Evolutionary conservation across 2,888 invertebrate genomes (phyloP), one percentile per base, ranked within the genome.

Genomic region (Drosophila affinis): DNA sequence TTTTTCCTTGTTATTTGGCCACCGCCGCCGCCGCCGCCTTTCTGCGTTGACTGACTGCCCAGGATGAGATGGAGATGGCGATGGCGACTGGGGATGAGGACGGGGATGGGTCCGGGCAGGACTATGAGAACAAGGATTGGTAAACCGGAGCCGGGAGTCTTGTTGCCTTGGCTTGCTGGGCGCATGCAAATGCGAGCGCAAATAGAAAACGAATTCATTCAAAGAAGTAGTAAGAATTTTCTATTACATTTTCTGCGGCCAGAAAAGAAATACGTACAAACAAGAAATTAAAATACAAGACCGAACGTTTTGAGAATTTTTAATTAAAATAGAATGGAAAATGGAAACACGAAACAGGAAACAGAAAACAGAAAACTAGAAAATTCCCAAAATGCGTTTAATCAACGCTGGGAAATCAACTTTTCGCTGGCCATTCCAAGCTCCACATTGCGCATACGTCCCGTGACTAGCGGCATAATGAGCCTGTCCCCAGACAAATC

Each of bases 141-240:
- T 72, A 68, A 76, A 71, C 61, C 21, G 34, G 59, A 61, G 58
- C 51, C 21, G 59, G 44, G 47, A 54, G 57, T 61, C 76, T 68
- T 55, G 65, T 67, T 68, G 68, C 62, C 58, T 58, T 54, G 49
- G 27, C 62, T 69, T 67, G 57, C 56, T 48, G 51, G 57, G 51
- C 55, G 73, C 85, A 83, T 87, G 79, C 79, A 87, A 83, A 83
- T 83, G 77, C 75, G 64, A 57, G 51, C 71, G 69, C 62, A 79
- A 86, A 88, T 82, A 88, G 83, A 78, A 83, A 83, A 86, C 79
- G 80, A 88, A 88, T 88, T 88, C 87, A 78, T 82, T 83, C 85
- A 75, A 86, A 78, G 88, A 78, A 86, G 82, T 79, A 82, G 88
- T 78, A 82, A 75, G 86, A 82, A 88, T 82, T 82, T 85, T 84